phyloP scores from a whole-genome alignment of 1,140 invertebrate species.

The Drosophila bocqueti region DNA sequence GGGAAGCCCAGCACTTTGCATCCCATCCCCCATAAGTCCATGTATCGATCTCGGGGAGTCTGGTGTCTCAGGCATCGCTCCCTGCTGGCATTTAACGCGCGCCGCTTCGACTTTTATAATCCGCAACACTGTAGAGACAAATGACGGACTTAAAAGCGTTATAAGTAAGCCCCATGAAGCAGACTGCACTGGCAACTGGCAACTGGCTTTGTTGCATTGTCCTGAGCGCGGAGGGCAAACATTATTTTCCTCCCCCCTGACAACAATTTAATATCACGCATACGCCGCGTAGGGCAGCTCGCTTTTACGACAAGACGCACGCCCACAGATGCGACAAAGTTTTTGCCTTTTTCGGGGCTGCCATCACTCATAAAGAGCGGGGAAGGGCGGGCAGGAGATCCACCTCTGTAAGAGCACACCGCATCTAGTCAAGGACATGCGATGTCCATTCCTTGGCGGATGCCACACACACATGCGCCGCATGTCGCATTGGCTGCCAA shows the following conservation, averaged over 20 bases:
- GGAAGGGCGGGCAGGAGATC: background rate
- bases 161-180: slow-evolving; percentile 65
- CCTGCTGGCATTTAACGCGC: slow-evolving; percentile 60
- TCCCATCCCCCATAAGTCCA: slow-evolving; percentile 40
- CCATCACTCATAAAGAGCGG: slow-evolving; percentile 65
- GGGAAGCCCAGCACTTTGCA: slow-evolving; percentile 53
- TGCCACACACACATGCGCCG: slow-evolving; percentile 27
- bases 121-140: slow-evolving; percentile 77
- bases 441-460: slow-evolving; percentile 35
- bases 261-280: slow-evolving; percentile 82
- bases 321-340: slow-evolving; percentile 58
- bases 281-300: slow-evolving; percentile 59
- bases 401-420: slow-evolving; percentile 21
- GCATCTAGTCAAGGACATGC: slow-evolving; percentile 40
- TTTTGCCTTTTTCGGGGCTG: slow-evolving; percentile 38
- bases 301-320: slow-evolving; percentile 26
- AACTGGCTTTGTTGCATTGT: slow-evolving; percentile 58
- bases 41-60: slow-evolving; percentile 39
- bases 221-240: slow-evolving; percentile 56
- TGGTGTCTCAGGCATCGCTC: slow-evolving; percentile 20
- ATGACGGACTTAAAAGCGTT: slow-evolving; percentile 82
- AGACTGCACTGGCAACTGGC: slow-evolving; percentile 19
- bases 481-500: slow-evolving; percentile 76
- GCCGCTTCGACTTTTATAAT: slow-evolving; percentile 80
- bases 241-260: slow-evolving; percentile 73